Percentiles rank a stretch among this genome's conserved stretches.
Evolutionary conservation across 1,140 invertebrate species (phyloP).

Genomic region (Cydia splendana): DNA sequence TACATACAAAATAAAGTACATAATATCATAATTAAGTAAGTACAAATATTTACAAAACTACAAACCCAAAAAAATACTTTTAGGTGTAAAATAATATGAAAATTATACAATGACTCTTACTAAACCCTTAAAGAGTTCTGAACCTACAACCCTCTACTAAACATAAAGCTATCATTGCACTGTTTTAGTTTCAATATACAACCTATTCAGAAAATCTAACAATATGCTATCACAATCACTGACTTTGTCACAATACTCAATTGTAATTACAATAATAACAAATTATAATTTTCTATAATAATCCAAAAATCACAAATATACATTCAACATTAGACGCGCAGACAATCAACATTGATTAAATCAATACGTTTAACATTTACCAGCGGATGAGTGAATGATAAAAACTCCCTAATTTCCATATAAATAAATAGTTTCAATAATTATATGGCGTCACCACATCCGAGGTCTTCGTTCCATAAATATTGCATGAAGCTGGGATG

Average conservation of each 20-base stretch:
- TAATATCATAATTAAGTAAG: neutral
- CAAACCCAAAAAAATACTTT: neutral
- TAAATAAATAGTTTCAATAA: no score
- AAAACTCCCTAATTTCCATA: neutral
- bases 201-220: slow-evolving; percentile 17
- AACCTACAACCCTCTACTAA: neutral
- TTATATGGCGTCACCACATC: no score
- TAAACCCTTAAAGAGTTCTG: neutral
- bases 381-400: neutral
- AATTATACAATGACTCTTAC: neutral
- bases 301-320: neutral
- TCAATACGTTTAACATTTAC: neutral
- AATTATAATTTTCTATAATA: slow-evolving; percentile 15
- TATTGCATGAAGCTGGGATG: no score
- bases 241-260: slow-evolving; percentile 27
- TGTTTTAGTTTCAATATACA: neutral
- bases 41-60: neutral
- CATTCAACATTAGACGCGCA: neutral
- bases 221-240: slow-evolving; percentile 30
- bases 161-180: slow-evolving; percentile 6
- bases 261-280: slow-evolving; percentile 16
- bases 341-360: neutral
- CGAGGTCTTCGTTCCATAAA: no score
- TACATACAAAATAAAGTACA: neutral
- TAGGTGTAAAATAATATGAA: neutral